Base-by-base conservation (phyloP, 2,797 vertebrate genomes). In the Rousettus madagascariensis region DNA sequence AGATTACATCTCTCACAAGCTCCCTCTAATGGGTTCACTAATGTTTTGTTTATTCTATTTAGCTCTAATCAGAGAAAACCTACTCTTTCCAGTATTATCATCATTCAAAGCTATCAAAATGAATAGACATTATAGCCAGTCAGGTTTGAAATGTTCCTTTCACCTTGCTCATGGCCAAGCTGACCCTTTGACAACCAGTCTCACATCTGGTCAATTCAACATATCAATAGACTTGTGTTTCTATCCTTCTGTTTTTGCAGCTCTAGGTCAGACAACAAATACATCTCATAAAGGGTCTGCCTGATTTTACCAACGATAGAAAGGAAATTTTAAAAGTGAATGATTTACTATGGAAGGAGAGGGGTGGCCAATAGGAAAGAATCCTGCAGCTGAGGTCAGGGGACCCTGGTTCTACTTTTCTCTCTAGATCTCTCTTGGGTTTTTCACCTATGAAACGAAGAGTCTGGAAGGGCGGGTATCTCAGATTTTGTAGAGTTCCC, bases 1-100 rank as follows among this genome's bases (percentile, higher is more conserved):
- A 94, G 30, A 15, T 65, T 86, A 3, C 9, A 59, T 95, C 91
- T 95, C 77, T 94, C 24, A 80, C 16, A 72, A 59, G 41, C 84
- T 92, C 24, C 24, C 13, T 55, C 51, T 84, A n/a, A 59, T 79
- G 36, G 38, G 24, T 41, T 83, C 38, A 87, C 19, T 83, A 51
- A 16, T 79, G 9, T 16, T 59, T 85, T 72, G 13, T 61, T 91
- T 78, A 17, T 61, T 91, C 49, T 55, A 36, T 66, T 86, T 41
- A 33, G 8, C 82, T 93, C 22, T 65, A 74, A 83, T 59, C 38
- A 68, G 26, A 93, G 63, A 57, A 80, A 83, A 79, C 10, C 9
- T 90, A 36, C 2, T 86, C 20, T 95, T 83, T 43, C 33, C 15
- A 46, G 53, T 46, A 90, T 87, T 87, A 46, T 84, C 53, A 79